Percentiles rank a stretch among this genome's conserved stretches.
These are phyloP conservation scores for Solen grandis DNA, from an alignment of 1,140 invertebrate species.

Conservation along the genomic window DNA sequence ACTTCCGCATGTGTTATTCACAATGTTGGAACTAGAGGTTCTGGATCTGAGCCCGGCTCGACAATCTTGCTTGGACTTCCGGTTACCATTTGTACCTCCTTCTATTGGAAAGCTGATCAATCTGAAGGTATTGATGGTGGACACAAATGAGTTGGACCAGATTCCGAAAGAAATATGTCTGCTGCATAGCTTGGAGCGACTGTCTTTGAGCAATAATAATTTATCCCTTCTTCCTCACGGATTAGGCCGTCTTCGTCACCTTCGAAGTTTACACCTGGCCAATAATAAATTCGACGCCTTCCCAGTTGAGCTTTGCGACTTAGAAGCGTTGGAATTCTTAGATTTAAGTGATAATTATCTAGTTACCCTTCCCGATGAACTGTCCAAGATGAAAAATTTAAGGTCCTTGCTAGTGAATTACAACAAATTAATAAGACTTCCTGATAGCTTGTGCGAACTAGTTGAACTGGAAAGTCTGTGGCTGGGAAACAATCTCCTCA, in stretches of 20 bases:
- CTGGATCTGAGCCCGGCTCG: constrained; percentile 80
- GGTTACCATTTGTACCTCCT: constrained; percentile 72
- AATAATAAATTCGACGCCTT: constrained; percentile 80
- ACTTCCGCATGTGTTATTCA: constrained; percentile 75
- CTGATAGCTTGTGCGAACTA: constrained; percentile 76
- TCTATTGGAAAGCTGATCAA: constrained; percentile 77
- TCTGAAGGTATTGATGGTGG: constrained; percentile 77
- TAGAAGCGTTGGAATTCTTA: constrained; percentile 76
- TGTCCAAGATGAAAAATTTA: constrained; percentile 75
- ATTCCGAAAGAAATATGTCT: constrained; percentile 76
- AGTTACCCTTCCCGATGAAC: constrained; percentile 69
- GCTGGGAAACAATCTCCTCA: constrained; percentile 79
- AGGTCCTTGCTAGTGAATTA: constrained; percentile 76
- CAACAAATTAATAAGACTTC: constrained; percentile 76
- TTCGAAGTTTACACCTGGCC: constrained; percentile 78
- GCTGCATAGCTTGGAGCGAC: constrained; percentile 75
- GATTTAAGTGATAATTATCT: constrained; percentile 78
- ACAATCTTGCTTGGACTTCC: constrained; percentile 78
- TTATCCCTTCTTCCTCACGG: constrained; percentile 73
- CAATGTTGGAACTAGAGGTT: constrained; percentile 78
- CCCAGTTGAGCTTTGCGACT: constrained; percentile 72
- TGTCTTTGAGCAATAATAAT: constrained; percentile 80
- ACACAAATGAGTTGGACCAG: constrained; percentile 78
- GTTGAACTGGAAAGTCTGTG: constrained; percentile 76
- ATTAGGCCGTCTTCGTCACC: constrained; percentile 73